Conservation (phyloP, 2,113 vertebrate genomes). For the Xiphophorus maculatus region DNA sequence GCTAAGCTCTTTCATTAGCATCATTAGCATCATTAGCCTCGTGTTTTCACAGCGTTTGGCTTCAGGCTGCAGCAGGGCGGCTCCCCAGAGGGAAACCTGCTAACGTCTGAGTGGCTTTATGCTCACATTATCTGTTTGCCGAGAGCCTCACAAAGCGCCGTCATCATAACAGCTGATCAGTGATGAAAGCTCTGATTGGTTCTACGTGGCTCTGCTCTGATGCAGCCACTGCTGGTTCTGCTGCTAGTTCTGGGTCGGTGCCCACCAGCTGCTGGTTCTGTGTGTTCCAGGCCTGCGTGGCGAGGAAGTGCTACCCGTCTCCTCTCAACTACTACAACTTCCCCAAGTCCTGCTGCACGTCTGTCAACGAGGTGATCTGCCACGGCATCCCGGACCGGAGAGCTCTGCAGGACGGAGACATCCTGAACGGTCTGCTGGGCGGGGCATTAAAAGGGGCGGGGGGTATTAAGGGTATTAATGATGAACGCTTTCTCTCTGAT, state of each 20-base stretch:
- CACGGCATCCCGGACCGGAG: constrained; percentile 97
- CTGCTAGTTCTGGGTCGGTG: too few species aligned
- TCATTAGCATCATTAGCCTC: not conserved
- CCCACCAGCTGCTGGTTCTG: not conserved
- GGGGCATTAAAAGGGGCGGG: not conserved
- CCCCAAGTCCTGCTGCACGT: constrained; percentile 98
- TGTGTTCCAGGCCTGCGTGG: constrained; percentile 88
- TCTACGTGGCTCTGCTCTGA: too few species aligned
- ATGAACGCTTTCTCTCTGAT: not conserved
- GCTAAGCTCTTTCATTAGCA: too few species aligned
- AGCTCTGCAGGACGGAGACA: constrained; percentile 92
- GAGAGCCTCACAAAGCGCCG: not conserved
- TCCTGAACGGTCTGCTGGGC: constrained; percentile 90
- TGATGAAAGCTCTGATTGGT: too few species aligned
- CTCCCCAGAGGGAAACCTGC: not conserved
- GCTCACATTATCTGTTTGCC: too few species aligned
- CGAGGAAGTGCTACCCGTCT: constrained; percentile 97
- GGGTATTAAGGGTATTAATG: constrained; percentile 17
- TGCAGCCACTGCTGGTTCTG: too few species aligned
- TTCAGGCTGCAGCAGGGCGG: not conserved
- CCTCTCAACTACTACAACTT: constrained; percentile 99
- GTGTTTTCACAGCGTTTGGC: not conserved
- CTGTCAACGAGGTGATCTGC: constrained; percentile 98
- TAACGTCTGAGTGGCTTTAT: not conserved
- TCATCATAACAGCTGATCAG: too few species aligned